These are phyloP conservation scores for Drosophila buzzatii DNA, from an alignment of 2,888 invertebrate species.

Conservation along the genomic window DNA sequence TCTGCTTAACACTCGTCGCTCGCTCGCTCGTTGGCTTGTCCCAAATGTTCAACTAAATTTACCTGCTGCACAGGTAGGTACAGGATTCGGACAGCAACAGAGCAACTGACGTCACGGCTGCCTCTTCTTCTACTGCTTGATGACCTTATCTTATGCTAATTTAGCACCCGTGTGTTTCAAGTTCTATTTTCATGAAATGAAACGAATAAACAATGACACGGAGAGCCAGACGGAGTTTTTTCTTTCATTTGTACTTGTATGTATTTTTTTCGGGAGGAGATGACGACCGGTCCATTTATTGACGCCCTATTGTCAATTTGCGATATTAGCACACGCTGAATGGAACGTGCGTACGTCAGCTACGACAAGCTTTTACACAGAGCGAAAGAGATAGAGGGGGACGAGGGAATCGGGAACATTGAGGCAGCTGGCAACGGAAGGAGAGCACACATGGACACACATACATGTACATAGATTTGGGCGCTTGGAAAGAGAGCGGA, in stretches of 20 bases:
- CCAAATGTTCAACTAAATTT: slow-evolving; percentile 30
- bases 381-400: background rate
- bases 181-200: slow-evolving; percentile 60
- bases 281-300: slow-evolving; percentile 61
- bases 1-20: slow-evolving; percentile 5
- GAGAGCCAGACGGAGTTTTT: slow-evolving; percentile 12
- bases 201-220: slow-evolving; percentile 57
- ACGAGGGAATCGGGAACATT: background rate
- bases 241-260: background rate
- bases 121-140: background rate
- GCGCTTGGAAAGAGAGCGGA: too few species aligned
- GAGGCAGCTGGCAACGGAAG: slow-evolving; percentile 41
- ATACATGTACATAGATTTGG: slow-evolving; percentile 12
- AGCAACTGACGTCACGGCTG: slow-evolving; percentile 57
- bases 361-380: slow-evolving; percentile 38
- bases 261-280: background rate
- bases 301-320: slow-evolving; percentile 74
- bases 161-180: slow-evolving; percentile 49
- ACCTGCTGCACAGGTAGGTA: slow-evolving; percentile 41
- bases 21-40: too few species aligned
- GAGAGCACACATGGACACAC: slow-evolving; percentile 14
- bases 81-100: slow-evolving; percentile 13
- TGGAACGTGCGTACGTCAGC: slow-evolving; percentile 49
- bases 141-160: slow-evolving; percentile 74
- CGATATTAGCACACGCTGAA: slow-evolving; percentile 69